Evolutionary conservation across 2,888 invertebrate genomes (phyloP).

Genomic region (Stegophylla sp.): DNA sequence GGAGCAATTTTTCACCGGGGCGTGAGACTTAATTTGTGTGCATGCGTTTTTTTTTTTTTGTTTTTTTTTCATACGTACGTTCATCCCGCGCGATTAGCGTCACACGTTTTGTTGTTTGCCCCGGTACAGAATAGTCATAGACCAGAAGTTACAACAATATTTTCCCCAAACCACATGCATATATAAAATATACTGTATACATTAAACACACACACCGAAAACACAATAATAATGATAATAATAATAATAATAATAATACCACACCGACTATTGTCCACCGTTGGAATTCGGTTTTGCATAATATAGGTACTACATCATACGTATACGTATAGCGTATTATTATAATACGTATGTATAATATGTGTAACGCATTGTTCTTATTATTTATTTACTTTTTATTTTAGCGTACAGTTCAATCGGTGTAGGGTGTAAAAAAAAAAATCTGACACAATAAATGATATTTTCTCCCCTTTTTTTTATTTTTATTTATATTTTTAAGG

Average conservation of each 20-base stretch:
- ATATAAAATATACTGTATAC: background rate
- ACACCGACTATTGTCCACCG: constrained; percentile 7
- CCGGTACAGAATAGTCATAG: background rate
- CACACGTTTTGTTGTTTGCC: constrained; percentile 33
- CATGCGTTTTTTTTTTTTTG: background rate
- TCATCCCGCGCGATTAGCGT: constrained; percentile 46
- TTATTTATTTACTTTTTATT: constrained; percentile 19
- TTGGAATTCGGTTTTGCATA: constrained; percentile 22
- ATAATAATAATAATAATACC: constrained; percentile 13
- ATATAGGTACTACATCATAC: constrained; percentile 10
- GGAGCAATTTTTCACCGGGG: constrained; percentile 51
- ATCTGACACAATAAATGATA: constrained; percentile 44
- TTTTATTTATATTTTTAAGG: constrained; percentile 45
- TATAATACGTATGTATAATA: background rate
- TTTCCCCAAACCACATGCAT: background rate
- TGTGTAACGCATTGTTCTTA: constrained; percentile 18
- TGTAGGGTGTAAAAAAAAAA: constrained; percentile 28
- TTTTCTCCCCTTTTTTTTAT: constrained; percentile 42
- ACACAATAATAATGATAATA: constrained; percentile 43
- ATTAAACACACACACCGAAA: background rate
- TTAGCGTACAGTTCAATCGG: constrained; percentile 32
- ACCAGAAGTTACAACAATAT: background rate
- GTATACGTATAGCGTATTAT: constrained; percentile 8
- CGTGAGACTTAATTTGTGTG: constrained; percentile 50
- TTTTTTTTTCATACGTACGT: background rate